Evolutionary conservation across 2,888 invertebrate genomes (phyloP), one percentile per base, ranked within the genome.

Genomic region (Polyploca ridens): DNA sequence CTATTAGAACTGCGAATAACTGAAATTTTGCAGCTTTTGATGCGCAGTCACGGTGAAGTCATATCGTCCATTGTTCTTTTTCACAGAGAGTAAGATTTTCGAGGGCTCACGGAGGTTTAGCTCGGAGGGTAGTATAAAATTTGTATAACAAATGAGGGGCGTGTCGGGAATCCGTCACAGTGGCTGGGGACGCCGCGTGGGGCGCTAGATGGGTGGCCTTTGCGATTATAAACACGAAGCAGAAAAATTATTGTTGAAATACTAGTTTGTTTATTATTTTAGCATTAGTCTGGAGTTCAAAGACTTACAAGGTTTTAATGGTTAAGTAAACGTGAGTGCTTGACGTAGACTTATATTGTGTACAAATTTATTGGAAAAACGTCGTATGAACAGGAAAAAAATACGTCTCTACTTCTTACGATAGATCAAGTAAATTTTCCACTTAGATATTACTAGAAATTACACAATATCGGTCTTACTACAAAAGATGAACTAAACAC

Each of bases 141-240:
- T 93, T 94, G 93, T 94, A 93, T 94, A 94, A 93, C 91, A 93
- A 92, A 93, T 93, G 93, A 93, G 91, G 90, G 94, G 93, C 93
- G 93, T 88, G 89, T 46, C 79, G 73, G 82, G 92, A 80, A 93
- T 94, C 93, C 93, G 94, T 92, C 93, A 94, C 93, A 93, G 94
- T 93, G 93, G 93, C 92, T 75, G 78, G 72, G 78, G 81, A 81
- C 83, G 81, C 79, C 76, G 89, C 83, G 93, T 91, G 92, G 87
- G 90, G 90, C 80, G 86, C 92, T 87, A 85, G 90, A 90, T 93
- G 93, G 93, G 93, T 93, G 93, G 93, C 88, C 90, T 63, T 57
- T 69, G 62, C 63, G 65, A 69, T 71, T 76, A 63, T 66, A 58
- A 64, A 61, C 59, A 60, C 64, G 59, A 33, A 14, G 35, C 33